Evolutionary conservation across 2,113 vertebrate species (phyloP).

Genomic region (Hucho hucho): DNA sequence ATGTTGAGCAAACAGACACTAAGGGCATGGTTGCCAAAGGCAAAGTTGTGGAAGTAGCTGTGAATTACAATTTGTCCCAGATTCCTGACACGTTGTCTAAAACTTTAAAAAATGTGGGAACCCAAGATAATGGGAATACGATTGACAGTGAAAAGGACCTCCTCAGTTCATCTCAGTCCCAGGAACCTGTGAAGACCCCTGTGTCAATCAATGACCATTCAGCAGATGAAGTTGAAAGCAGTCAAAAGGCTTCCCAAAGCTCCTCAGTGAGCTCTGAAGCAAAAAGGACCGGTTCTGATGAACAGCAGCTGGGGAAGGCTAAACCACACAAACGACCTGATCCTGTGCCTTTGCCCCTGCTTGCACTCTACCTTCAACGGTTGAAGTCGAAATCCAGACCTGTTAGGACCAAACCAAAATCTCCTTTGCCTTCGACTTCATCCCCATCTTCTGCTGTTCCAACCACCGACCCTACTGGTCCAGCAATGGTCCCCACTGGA

Average conservation of each 20-base stretch:
- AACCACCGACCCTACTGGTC: background rate
- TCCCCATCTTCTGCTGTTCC: conserved; percentile 2
- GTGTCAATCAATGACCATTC: background rate
- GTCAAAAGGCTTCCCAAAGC: background rate
- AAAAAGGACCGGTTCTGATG: background rate
- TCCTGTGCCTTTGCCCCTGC: conserved; percentile 65
- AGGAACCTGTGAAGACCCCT: background rate
- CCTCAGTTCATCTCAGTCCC: background rate
- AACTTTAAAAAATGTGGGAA: background rate
- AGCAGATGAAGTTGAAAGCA: background rate
- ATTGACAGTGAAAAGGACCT: background rate
- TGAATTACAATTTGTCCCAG: background rate
- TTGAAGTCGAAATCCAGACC: conserved; percentile 64
- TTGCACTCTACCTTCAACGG: conserved; percentile 71
- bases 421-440: conserved; percentile 8
- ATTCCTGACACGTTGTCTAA: background rate
- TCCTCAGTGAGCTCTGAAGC: conserved; percentile 16
- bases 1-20: conserved; percentile 21
- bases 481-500: background rate
- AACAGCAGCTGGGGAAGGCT: conserved; percentile 2
- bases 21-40: background rate
- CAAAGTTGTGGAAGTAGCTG: background rate
- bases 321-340: conserved; percentile 55
- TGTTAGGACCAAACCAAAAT: conserved; percentile 22
- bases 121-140: background rate